These are phyloP conservation scores for cat (Felis catus) DNA, from an alignment of 2,113 vertebrate genomes.

Conservation along the genomic window F.catus_Fca126_mat1.0 CM031425.1:16222501-16223000, in stretches of 20 bases:
- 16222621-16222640: neutral
- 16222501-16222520: neutral
- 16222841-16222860: neutral
- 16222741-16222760: neutral
- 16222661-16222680: neutral
- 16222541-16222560: neutral
- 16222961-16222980: neutral
- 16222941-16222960: neutral
- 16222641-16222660: neutral
- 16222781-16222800: rapidly evolving
- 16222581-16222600: neutral
- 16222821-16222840: neutral
- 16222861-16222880: neutral
- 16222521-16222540: rapidly evolving
- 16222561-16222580: neutral
- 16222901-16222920: neutral
- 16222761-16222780: neutral
- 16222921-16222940: neutral
- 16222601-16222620: neutral
- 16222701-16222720: neutral
- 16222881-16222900: neutral
- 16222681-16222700: neutral
- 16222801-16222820: neutral
- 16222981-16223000: neutral
- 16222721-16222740: neutral